Evolutionary conservation across 2,113 vertebrate species (phyloP).

Genomic region (Tamias sibiricus): DNA sequence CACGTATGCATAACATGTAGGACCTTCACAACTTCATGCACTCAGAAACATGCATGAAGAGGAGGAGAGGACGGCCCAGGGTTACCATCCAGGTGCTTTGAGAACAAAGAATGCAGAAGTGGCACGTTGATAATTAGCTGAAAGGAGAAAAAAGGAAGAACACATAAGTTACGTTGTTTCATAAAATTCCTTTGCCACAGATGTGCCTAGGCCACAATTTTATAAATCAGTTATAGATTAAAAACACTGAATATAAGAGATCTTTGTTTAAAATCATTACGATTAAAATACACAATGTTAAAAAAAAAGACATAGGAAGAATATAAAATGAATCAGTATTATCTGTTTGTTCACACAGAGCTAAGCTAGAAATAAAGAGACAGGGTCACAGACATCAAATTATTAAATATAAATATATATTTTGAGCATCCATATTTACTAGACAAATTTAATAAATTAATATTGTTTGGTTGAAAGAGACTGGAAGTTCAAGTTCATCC

Average conservation of each 20-base stretch:
- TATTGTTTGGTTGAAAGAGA: not conserved
- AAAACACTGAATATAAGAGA: not conserved
- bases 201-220: not conserved
- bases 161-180: slow-evolving; percentile 56
- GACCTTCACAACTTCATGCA: slow-evolving; percentile 90
- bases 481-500: not conserved
- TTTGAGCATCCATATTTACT: not conserved
- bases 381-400: not conserved
- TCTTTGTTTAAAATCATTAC: not conserved
- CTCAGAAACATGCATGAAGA: slow-evolving; percentile 90
- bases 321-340: not conserved
- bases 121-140: slow-evolving; percentile 88
- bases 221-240: not conserved
- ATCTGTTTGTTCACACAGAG: not conserved
- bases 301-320: not conserved
- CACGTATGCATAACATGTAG: slow-evolving; percentile 85
- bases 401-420: not conserved
- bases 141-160: slow-evolving; percentile 71
- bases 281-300: not conserved
- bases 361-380: not conserved
- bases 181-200: not conserved
- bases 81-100: slow-evolving; percentile 85
- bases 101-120: slow-evolving; percentile 83
- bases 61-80: slow-evolving; percentile 83
- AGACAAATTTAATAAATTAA: not conserved